Conservation (phyloP, 2,113 vertebrate genomes). For the Ranitomeya variabilis region DNA sequence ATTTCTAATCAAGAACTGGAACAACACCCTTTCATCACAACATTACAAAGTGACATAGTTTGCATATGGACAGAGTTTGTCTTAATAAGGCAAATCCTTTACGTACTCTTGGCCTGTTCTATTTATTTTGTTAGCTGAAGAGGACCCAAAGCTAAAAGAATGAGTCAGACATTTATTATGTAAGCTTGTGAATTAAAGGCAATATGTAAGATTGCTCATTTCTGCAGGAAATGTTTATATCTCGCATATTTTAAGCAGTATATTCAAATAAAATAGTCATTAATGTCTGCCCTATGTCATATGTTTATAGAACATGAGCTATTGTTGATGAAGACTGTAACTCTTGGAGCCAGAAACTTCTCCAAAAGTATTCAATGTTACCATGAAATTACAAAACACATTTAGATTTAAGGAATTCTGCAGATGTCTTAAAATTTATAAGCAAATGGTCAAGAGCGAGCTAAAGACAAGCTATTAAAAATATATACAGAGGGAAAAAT, state of each 20-base stretch:
- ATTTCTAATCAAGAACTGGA: too few species aligned
- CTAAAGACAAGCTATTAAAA: background rate
- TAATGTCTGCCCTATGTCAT: constrained; percentile 9
- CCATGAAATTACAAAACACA: constrained; percentile 17
- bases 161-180: background rate
- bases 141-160: background rate
- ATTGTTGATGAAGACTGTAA: constrained; percentile 16
- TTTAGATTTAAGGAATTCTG: background rate
- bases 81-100: background rate
- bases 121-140: background rate
- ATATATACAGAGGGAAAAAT: too few species aligned
- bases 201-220: background rate
- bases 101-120: background rate
- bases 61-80: background rate
- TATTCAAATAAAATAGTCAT: constrained; percentile 50
- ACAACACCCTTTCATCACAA: too few species aligned
- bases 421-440: background rate
- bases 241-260: constrained; percentile 36
- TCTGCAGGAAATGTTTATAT: constrained; percentile 33
- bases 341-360: constrained; percentile 25
- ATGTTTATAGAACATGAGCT: constrained; percentile 29
- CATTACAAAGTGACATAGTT: too few species aligned
- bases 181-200: background rate
- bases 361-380: constrained; percentile 1
- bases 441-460: background rate